A percentile compares a stretch with the other conserved stretches of the same genome.
These are phyloP conservation scores for Micropoecilia bifurca DNA, from an alignment of 2,797 vertebrate species.

Conservation along the genomic window DNA sequence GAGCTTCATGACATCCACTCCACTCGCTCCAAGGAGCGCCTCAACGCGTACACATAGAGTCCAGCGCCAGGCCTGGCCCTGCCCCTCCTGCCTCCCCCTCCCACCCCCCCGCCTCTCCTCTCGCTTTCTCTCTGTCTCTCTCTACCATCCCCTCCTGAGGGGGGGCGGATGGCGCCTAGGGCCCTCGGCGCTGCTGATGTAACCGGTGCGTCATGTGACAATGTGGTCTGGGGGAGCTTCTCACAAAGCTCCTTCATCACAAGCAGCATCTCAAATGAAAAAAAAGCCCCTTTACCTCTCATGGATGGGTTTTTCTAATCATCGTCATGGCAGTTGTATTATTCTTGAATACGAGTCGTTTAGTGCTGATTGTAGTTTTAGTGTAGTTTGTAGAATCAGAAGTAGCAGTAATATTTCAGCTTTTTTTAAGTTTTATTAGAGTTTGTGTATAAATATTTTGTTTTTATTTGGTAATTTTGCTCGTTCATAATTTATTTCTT, in stretches of 20 bases:
- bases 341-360: conserved; percentile 66
- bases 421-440: conserved; percentile 40
- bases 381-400: conserved; percentile 69
- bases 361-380: conserved; percentile 69
- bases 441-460: conserved; percentile 51
- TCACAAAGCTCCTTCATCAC: conserved; percentile 69
- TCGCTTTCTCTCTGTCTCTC: conserved; percentile 62
- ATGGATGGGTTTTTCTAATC: conserved; percentile 73
- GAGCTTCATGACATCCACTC: conserved; percentile 99
- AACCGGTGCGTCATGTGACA: conserved; percentile 83
- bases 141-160: conserved; percentile 70
- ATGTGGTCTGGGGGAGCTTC: conserved; percentile 66
- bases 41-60: conserved; percentile 98
- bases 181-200: conserved; percentile 77
- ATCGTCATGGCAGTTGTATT: conserved; percentile 72
- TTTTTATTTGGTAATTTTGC: conserved; percentile 62
- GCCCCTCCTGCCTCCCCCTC: conserved; percentile 67
- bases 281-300: conserved; percentile 83
- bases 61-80: conserved; percentile 67
- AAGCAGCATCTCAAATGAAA: conserved; percentile 77
- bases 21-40: conserved; percentile 98
- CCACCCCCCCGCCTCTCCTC: conserved; percentile 35
- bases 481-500: conserved; percentile 66
- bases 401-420: conserved; percentile 69
- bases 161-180: conserved; percentile 70